A percentile compares a stretch with the other conserved stretches of the same genome.
These are phyloP conservation scores for Chironomus striatipennis DNA, from an alignment of 1,140 invertebrate species.

Conservation along the genomic window DNA sequence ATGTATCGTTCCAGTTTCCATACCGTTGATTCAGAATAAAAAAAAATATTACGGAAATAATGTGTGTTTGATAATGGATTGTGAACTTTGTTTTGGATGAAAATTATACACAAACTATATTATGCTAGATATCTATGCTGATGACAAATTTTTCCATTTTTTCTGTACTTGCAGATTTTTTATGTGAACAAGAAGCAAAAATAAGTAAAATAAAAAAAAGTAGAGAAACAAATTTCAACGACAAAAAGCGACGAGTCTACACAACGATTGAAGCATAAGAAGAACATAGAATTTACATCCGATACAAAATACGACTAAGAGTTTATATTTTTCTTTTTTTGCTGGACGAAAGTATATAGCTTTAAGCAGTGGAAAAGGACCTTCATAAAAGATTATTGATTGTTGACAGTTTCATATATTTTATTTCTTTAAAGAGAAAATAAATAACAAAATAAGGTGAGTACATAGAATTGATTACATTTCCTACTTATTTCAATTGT, in stretches of 20 bases:
- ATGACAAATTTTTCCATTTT: conserved; percentile 22
- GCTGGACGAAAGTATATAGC: too few species aligned
- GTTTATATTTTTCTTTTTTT: too few species aligned
- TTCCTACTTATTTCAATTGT: too few species aligned
- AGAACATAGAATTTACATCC: too few species aligned
- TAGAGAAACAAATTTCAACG: not conserved
- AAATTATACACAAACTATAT: conserved; percentile 4
- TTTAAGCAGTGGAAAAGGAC: too few species aligned
- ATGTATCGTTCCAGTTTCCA: conserved; percentile 15
- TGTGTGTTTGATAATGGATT: conserved; percentile 19
- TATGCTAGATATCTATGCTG: not conserved
- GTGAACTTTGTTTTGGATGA: conserved; percentile 6
- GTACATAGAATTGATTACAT: too few species aligned
- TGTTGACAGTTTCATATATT: too few species aligned
- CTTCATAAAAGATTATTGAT: too few species aligned
- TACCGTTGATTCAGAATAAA: not conserved
- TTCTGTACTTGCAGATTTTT: conserved; percentile 7
- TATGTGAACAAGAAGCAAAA: conserved; percentile 6
- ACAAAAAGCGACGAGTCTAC: not conserved
- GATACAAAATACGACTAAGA: too few species aligned
- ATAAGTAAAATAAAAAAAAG: not conserved
- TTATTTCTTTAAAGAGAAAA: too few species aligned
- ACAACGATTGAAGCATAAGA: not conserved
- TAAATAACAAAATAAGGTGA: too few species aligned
- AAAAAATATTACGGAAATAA: conserved; percentile 20